Evolutionary conservation across 2,797 vertebrate genomes (phyloP), one percentile per base, ranked within the genome.

Genomic region (Erpetoichthys calabaricus): DNA sequence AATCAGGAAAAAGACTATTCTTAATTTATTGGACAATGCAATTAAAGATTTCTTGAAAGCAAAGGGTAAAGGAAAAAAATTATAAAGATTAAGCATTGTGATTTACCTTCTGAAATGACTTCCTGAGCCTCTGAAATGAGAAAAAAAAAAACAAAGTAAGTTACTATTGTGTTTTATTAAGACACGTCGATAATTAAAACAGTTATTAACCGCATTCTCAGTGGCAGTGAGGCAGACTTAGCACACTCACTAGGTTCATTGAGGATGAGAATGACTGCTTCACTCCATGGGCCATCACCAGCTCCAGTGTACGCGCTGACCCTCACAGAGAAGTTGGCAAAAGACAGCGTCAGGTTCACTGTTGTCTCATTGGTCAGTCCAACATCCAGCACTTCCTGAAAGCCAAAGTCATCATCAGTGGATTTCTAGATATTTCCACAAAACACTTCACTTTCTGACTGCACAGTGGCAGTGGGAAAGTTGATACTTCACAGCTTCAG

Each of bases 211-310:
- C 25, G 2, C 53, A 43, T 4, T 3, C 5, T 41, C 5, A 3
- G 53, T 41, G 53, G 8, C 43, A 41, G 43, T 8, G 43, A 7
- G 42, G 2, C 7, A 3, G 8, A 42, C 6, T 43, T 7, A 8
- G 25, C 10, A 56, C 4, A 64, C 75, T 77, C 60, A 86, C 85
- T 81, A 8, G 77, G 59, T 49, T 62, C 2, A 4, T 65, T 64
- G 3, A 82, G 76, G 10, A 66, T 73, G n/a, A 86, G 63, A 1
- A 75, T 77, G 57, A 90, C 75, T 0, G 75, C 60, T 42, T 70
- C 65, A 53, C 83, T 88, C 91, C 91, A 95, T 46, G 91, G 91
- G 10, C 91, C 90, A 0, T 68, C 79, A 2, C 91, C 91, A 0
- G 82, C 87, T 0, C 70, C 68, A 0, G 91, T 95, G 47, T 89